These are phyloP conservation scores for Tenthredo notha DNA, from an alignment of 2,888 invertebrate genomes.

Conservation along the genomic window DNA sequence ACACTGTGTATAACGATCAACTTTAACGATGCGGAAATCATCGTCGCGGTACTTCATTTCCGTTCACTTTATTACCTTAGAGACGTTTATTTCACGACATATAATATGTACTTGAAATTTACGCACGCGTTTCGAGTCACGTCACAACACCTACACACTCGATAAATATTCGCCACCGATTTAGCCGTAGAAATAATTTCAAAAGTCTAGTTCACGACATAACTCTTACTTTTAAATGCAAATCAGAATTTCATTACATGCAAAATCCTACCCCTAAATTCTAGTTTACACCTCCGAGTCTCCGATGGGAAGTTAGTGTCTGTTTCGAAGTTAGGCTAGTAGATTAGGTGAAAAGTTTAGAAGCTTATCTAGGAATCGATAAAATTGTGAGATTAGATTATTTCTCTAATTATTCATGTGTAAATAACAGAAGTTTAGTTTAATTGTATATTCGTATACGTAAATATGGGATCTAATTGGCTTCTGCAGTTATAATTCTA, in stretches of 20 bases:
- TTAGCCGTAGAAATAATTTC: no score
- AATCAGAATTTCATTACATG: background rate
- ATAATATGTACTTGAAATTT: background rate
- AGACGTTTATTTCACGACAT: conserved; percentile 8
- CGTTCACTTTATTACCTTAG: background rate
- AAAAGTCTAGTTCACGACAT: background rate
- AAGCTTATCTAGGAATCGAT: background rate
- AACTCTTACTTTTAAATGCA: background rate
- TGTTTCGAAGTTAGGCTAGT: background rate
- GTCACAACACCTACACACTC: background rate
- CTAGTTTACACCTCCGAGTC: background rate
- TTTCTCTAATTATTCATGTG: background rate
- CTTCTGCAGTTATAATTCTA: no score
- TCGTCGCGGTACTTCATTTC: background rate
- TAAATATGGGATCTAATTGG: no score
- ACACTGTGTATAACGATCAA: conserved; percentile 25
- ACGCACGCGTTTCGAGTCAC: background rate
- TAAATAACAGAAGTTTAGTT: background rate
- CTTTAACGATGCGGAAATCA: conserved; percentile 26
- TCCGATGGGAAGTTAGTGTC: background rate
- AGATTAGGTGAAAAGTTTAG: background rate
- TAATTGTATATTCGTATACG: no score
- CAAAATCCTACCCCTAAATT: background rate
- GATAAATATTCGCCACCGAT: background rate
- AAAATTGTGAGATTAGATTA: background rate